Percentiles rank a stretch among this genome's conserved stretches.
Evolutionary conservation across 2,888 invertebrate genomes (phyloP).

Genomic region (Oxytorus armatus): DNA sequence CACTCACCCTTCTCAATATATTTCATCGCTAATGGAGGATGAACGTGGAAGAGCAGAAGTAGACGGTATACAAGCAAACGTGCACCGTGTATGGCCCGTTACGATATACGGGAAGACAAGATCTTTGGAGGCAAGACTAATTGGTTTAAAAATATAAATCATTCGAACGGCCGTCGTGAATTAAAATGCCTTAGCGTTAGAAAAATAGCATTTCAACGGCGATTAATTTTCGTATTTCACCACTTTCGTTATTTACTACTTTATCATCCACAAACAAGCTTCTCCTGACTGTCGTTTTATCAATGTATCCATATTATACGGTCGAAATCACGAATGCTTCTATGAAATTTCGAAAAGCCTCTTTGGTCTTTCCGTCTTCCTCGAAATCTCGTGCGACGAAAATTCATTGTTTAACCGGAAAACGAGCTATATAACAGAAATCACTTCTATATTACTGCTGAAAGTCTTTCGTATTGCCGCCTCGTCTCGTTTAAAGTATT

Average conservation of each 20-base stretch:
- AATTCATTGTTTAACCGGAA: not conserved
- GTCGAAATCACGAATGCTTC: no score
- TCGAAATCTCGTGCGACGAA: constrained; percentile 5
- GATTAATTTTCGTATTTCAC: no score
- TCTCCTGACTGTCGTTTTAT: no score
- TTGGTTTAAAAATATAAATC: not conserved
- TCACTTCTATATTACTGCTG: not conserved
- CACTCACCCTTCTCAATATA: no score
- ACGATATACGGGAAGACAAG: not conserved
- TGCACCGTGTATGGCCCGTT: not conserved
- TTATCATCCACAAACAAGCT: no score
- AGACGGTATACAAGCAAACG: not conserved
- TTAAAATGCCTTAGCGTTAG: no score
- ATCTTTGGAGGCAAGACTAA: constrained; percentile 14
- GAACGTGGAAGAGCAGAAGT: not conserved
- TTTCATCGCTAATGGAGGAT: no score
- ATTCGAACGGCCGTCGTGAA: no score
- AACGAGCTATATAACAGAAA: constrained; percentile 3
- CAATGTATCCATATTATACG: no score
- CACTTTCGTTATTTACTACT: no score
- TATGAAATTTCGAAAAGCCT: not conserved
- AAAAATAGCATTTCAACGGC: no score
- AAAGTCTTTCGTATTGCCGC: constrained; percentile 26
- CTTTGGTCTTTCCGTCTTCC: not conserved
- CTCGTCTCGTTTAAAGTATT: no score